Evolutionary conservation across 53 echinoderm and acorn worm genomes (phyloP).

Genomic region (Paelopatides confundens): DNA sequence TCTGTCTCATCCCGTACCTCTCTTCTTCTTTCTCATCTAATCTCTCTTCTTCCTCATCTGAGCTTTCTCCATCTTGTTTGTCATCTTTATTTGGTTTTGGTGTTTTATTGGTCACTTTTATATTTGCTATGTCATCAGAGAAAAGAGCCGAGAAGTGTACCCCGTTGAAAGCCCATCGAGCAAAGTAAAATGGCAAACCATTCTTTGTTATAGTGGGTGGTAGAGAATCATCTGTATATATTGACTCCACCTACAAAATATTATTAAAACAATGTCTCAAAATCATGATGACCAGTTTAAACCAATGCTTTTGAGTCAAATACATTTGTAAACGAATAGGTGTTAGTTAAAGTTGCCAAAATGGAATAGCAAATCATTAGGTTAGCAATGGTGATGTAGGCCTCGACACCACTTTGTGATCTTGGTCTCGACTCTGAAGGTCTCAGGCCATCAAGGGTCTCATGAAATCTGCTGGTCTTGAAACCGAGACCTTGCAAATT

Average conservation of each 20-base stretch:
- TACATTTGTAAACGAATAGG: too few species aligned
- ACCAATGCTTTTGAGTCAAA: too few species aligned
- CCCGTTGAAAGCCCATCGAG: slow-evolving; percentile 72
- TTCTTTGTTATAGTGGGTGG: slow-evolving; percentile 24
- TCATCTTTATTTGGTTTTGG: neutral
- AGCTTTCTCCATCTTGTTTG: slow-evolving; percentile 39
- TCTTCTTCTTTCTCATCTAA: neutral
- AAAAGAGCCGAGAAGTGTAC: slow-evolving; percentile 11
- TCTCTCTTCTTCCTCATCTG: slow-evolving; percentile 30
- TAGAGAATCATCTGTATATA: slow-evolving; percentile 38
- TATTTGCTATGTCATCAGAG: slow-evolving; percentile 12
- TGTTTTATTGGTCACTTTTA: neutral
- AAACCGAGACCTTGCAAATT: too few species aligned
- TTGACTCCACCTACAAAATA: slow-evolving; percentile 46
- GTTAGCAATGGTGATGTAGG: too few species aligned
- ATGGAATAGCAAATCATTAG: too few species aligned
- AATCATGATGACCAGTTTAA: too few species aligned
- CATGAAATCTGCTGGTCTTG: too few species aligned
- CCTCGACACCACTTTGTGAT: too few species aligned
- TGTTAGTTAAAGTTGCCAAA: too few species aligned
- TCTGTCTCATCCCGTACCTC: neutral
- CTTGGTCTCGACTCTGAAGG: too few species aligned
- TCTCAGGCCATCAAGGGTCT: too few species aligned
- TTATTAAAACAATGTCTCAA: neutral
- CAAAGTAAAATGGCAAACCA: slow-evolving; percentile 62